A percentile compares a stretch with the other conserved stretches of the same genome.
Evolutionary conservation across 1,140 invertebrate species (phyloP).

Genomic region (Drosophila leontia): DNA sequence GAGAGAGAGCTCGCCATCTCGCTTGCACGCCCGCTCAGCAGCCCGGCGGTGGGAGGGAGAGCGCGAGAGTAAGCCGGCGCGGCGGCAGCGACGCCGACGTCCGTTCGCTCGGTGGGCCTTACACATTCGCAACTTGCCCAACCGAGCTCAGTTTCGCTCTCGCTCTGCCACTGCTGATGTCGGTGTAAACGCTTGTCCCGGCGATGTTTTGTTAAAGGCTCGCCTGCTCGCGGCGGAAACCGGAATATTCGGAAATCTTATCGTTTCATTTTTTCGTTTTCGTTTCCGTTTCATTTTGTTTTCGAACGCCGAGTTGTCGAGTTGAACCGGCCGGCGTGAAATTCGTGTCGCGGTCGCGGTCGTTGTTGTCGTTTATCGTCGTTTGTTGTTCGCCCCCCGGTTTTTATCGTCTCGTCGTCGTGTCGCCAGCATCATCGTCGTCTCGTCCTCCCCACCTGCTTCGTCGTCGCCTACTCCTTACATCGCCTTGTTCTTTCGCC

Average conservation of each 20-base stretch:
- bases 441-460: slow-evolving; percentile 11
- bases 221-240: slow-evolving; percentile 15
- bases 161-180: slow-evolving; percentile 16
- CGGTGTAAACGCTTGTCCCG: slow-evolving; percentile 13
- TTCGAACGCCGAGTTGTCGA: slow-evolving; percentile 73
- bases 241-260: slow-evolving; percentile 19
- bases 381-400: slow-evolving; percentile 17
- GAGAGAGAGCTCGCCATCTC: slow-evolving; percentile 50
- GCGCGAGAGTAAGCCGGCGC: slow-evolving; percentile 32
- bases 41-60: slow-evolving; percentile 19
- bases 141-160: slow-evolving; percentile 12
- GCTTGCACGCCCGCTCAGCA: slow-evolving; percentile 42
- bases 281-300: slow-evolving; percentile 25
- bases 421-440: slow-evolving; percentile 8
- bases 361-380: slow-evolving; percentile 20
- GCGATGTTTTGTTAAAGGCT: slow-evolving; percentile 9
- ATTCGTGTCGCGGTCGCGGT: slow-evolving; percentile 74
- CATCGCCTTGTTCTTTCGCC: neutral
- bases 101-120: slow-evolving; percentile 36
- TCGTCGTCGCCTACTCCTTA: slow-evolving; percentile 3
- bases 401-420: slow-evolving; percentile 11
- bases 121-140: slow-evolving; percentile 2
- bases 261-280: slow-evolving; percentile 21
- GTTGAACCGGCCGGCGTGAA: slow-evolving; percentile 83
- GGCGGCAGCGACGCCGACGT: slow-evolving; percentile 43